phyloP scores from a whole-genome alignment of 2,113 vertebrate species.

The Hoplias malabaricus region DNA sequence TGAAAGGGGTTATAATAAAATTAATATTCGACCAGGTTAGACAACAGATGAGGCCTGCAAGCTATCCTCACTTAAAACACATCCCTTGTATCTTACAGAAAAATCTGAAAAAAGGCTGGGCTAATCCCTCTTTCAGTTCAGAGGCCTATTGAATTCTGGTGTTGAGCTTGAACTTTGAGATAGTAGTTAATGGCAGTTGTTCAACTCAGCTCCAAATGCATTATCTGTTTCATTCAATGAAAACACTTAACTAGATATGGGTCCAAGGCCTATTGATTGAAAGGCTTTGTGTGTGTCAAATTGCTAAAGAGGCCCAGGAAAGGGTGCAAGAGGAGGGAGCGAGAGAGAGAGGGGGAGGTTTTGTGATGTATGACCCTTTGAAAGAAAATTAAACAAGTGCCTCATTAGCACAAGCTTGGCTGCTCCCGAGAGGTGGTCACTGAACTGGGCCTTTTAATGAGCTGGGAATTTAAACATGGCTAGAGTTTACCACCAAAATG shows the following conservation, averaged over 20 bases:
- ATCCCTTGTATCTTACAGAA: conserved; percentile 83
- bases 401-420: conserved; percentile 98
- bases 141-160: conserved; percentile 99
- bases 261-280: conserved; percentile 96
- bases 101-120: conserved; percentile 94
- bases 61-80: conserved; percentile 73
- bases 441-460: conserved; percentile 98
- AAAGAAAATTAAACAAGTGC: conserved; percentile 99
- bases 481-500: conserved; percentile 88
- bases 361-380: conserved; percentile 98
- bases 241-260: conserved; percentile 96
- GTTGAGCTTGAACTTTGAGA: conserved; percentile 97
- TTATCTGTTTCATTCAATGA: conserved; percentile 99
- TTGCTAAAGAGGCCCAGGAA: conserved; percentile 64
- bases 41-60: background rate
- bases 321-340: conserved; percentile 50
- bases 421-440: conserved; percentile 95
- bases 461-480: conserved; percentile 96
- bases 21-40: background rate
- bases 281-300: conserved; percentile 95
- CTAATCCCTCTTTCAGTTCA: conserved; percentile 96
- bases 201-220: conserved; percentile 96
- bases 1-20: too few relatives aligned
- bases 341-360: conserved; percentile 54
- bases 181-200: conserved; percentile 98